Base-by-base conservation (phyloP, 2,888 invertebrate genomes). In the Ametastegia equiseti region DNA sequence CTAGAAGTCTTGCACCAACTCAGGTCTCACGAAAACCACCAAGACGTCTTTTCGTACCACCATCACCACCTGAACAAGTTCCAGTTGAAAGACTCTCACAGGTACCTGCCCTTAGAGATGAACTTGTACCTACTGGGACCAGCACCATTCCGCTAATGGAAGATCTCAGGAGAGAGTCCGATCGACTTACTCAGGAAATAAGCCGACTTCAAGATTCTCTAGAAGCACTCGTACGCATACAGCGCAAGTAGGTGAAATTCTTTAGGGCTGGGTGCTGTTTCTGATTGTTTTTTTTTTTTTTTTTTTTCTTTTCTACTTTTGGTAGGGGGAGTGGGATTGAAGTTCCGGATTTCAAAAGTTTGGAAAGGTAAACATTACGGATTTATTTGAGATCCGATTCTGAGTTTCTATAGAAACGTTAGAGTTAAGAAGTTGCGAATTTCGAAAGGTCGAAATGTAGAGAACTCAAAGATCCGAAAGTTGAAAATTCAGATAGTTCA, bases 181-280 rank as follows among this genome's bases (percentile, higher is more conserved):
- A 91, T 78, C 84, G 87, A 39, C 88, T 91, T 33, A 86, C 84
- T 9, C 89, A 89, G 82, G 97, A 98, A 93, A 97, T 98, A 88
- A 96, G 96, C 89, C 97, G 97, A 91, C 94, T 91, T 83, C 95
- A 97, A 93, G 98, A 98, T 86, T 94, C 97, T 77, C 94, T 98
- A 86, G 97, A 98, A 88, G 94, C 96, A 0, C 93, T 98, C 85
- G 93, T 95, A 84, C 95, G 98, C 86, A 95, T 97, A 90, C 98
- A 98, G 89, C 94, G 94, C 88, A 94, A 94, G 94, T 95, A 89
- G 87, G 90, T 83, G 27, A 13, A 13, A 36, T 36, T 23, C 54
- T 36, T 75, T 5, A 2, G 1, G 19, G 27, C 3, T 5, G 5
- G 4, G 27, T 60, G 13, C 2, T 13, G 27, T 60, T 60, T 30